These are phyloP conservation scores for Nothocercus nigrocapillus DNA, from an alignment of 2,113 vertebrate genomes.

Conservation along the genomic window DNA sequence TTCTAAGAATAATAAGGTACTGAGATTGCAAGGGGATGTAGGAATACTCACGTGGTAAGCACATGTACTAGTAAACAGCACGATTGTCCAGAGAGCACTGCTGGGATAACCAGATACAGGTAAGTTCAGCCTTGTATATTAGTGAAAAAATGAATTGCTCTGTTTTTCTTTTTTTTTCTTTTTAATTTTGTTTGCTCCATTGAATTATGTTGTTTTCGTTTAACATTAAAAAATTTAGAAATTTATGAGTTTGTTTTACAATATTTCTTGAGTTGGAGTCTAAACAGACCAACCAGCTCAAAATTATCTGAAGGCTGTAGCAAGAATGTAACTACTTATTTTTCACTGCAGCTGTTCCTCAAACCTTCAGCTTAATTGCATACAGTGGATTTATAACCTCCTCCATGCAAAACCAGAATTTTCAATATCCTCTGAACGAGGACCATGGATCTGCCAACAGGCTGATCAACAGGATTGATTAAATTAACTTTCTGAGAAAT, in stretches of 20 bases:
- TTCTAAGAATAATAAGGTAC: background rate
- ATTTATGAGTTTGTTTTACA: background rate
- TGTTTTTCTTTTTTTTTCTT: background rate
- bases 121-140: background rate
- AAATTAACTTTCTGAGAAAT: conserved; percentile 23
- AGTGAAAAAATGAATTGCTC: background rate
- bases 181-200: background rate
- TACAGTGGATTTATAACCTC: background rate
- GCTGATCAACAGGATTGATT: background rate
- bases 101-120: background rate
- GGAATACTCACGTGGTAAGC: background rate
- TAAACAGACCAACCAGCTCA: background rate
- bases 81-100: background rate
- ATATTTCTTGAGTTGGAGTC: background rate
- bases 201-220: background rate
- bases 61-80: background rate
- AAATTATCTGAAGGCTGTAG: background rate
- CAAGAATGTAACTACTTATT: background rate
- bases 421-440: background rate
- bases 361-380: background rate
- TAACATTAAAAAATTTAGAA: background rate
- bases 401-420: background rate
- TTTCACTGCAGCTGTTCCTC: background rate
- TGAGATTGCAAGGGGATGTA: background rate
- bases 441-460: background rate